A percentile compares a stretch with the other conserved stretches of the same genome.
Evolutionary conservation across 1,140 invertebrate species (phyloP).

Genomic region (Meloidogyne exigua): DNA sequence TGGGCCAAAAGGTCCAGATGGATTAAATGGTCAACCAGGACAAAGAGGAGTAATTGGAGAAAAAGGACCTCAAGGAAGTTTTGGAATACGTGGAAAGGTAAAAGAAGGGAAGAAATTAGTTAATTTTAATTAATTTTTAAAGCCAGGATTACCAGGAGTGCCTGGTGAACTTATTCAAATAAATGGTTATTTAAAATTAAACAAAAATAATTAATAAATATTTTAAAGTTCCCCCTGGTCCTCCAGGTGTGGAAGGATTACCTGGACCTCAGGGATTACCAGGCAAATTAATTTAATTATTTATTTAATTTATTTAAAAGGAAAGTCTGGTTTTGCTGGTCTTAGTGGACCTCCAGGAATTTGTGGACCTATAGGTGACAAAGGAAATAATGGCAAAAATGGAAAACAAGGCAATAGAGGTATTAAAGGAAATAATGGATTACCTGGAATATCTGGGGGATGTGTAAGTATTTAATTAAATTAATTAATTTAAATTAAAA

Average conservation of each 20-base stretch:
- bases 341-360: not conserved
- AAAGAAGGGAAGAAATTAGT: not conserved
- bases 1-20: not conserved
- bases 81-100: not conserved
- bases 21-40: constrained; percentile 11
- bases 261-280: constrained; percentile 14
- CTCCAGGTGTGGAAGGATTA: not conserved
- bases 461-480: not conserved
- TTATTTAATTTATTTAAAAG: not conserved
- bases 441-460: not conserved
- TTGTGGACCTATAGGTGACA: not conserved
- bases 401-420: not conserved
- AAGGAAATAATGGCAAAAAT: constrained; percentile 2
- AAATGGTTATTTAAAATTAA: not conserved
- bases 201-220: not conserved
- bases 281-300: not conserved
- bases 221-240: not conserved
- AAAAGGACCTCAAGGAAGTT: not conserved
- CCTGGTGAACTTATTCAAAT: constrained; percentile 13
- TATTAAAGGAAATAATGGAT: not conserved
- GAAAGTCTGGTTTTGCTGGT: not conserved
- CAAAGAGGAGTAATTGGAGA: constrained; percentile 1
- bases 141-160: constrained; percentile 3
- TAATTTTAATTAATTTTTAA: not conserved
- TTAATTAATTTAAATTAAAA: not conserved